These are phyloP conservation scores for Steromphala cineraria DNA, from an alignment of 2,888 invertebrate species.

Conservation along the genomic window DNA sequence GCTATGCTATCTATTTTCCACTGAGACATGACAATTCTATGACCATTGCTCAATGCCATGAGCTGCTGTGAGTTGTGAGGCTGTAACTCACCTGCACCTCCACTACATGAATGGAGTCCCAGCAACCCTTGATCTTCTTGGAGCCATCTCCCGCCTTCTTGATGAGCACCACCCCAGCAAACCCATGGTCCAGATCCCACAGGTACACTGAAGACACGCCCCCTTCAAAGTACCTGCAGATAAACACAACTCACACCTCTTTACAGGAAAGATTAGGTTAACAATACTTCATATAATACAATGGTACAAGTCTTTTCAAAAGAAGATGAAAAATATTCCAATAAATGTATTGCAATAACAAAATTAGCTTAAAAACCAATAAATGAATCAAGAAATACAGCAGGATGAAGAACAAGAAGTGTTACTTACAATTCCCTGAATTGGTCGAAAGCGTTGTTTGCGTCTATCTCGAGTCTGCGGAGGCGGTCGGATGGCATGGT, in stretches of 20 bases:
- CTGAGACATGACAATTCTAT: not conserved
- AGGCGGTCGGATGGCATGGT: conserved; percentile 98
- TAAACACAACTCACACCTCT: not conserved
- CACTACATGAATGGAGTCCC: conserved; percentile 99
- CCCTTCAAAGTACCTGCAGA: conserved; percentile 93
- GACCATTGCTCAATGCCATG: too few relatives aligned
- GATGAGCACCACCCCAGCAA: conserved; percentile 96
- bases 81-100: conserved; percentile 85
- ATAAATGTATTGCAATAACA: not conserved
- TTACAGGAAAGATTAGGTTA: too few relatives aligned
- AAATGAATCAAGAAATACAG: not conserved
- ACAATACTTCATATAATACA: too few relatives aligned
- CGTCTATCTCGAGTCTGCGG: conserved; percentile 96
- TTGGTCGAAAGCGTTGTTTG: conserved; percentile 98
- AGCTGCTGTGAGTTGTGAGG: not conserved
- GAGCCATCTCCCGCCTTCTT: conserved; percentile 99
- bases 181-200: conserved; percentile 97
- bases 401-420: not conserved
- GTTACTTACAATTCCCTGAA: conserved; percentile 89
- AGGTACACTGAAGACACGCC: conserved; percentile 99
- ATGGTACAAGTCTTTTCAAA: too few relatives aligned
- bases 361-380: not conserved
- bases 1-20: too few relatives aligned
- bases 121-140: conserved; percentile 98
- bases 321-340: too few relatives aligned